Conservation (phyloP, 2,113 vertebrate species). For the Hylia prasina region DNA sequence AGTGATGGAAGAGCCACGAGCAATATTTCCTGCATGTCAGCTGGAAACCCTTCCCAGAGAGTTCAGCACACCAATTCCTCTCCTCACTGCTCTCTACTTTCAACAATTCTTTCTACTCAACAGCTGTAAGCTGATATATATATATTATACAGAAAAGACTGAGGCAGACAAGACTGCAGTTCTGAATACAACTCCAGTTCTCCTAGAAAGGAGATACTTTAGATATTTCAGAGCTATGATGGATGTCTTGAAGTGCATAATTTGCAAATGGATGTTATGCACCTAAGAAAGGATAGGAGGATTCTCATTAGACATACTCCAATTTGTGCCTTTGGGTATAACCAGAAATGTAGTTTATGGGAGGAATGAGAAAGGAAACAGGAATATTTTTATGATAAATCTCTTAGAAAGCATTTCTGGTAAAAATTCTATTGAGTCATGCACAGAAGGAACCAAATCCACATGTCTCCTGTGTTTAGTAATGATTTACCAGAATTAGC, state of each 20-base stretch:
- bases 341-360: neutral
- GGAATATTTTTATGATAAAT: neutral
- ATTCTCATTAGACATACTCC: neutral
- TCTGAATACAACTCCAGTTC: neutral
- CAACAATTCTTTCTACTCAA: neutral
- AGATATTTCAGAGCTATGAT: neutral
- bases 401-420: neutral
- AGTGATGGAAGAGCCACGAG: slow-evolving; percentile 32
- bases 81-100: slow-evolving; percentile 33
- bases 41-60: slow-evolving; percentile 11
- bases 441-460: neutral
- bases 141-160: neutral
- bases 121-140: neutral
- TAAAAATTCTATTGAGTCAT: neutral
- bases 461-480: neutral
- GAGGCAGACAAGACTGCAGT: neutral
- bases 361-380: neutral
- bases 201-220: neutral
- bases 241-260: neutral
- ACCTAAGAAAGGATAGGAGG: neutral
- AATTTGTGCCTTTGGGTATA: neutral
- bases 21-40: slow-evolving; percentile 41
- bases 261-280: neutral
- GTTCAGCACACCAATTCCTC: slow-evolving; percentile 36
- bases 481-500: neutral